Evolutionary conservation across 2,113 vertebrate genomes (phyloP), one percentile per base, ranked within the genome.

Genomic region (Ageneiosus marmoratus): DNA sequence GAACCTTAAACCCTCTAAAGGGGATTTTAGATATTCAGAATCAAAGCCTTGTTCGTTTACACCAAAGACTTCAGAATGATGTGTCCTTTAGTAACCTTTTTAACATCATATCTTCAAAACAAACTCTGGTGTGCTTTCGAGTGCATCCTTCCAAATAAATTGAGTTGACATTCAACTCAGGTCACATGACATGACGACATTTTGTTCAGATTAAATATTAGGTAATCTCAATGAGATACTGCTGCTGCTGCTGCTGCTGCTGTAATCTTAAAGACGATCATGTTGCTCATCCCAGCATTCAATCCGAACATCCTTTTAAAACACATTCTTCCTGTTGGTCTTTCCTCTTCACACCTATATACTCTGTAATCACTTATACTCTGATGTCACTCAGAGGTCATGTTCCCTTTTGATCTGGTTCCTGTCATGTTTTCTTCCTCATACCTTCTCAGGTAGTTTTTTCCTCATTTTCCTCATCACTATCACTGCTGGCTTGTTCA

Each of bases 381-480:
- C 10, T 70, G 37, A 10, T 70, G 37, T 70, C 63, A 37, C 63
- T 20, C 22, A 70, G 22, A 70, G 65, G 67, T 24, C 3, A 4
- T 5, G 27, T 75, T 75, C 72, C 46, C 27, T 51, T 75, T 75
- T 34, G 18, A 76, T 24, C 32, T 37, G 51, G 9, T 76, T 76
- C 73, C 73, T 76, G 10, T 34, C 50, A 10, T 7, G 15, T 76
- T 55, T 75, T 76, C 50, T 76, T 76, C 73, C 73, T 76, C 73
- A 76, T 34, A 55, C 18, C 5, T 55, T 76, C 29, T 76, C 73
- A 37, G 51, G 29, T 29, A 55, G 1, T 76, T 76, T 76, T 46
- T 41, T n/a, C n/a, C n/a, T n/a, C n/a, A n/a, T n/a, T n/a, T 27
- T 8, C 8, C 29, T 12, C 18, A 1, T 29, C 73, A 22, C 29